Base-by-base conservation (phyloP, 2,888 invertebrate species). In the Hypolimnas misippus region DNA sequence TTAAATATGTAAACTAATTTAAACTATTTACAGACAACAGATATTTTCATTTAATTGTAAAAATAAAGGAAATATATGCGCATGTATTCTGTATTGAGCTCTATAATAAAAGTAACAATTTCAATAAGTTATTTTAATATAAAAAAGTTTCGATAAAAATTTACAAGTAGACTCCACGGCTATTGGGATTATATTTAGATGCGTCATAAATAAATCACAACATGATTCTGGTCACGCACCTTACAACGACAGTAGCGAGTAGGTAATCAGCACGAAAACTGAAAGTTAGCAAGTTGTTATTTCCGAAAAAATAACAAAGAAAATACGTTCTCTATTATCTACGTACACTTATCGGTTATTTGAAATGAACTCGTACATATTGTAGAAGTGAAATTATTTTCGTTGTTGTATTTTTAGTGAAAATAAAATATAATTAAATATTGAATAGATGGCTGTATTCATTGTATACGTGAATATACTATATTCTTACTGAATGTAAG, bases 171-270 rank as follows among this genome's bases (percentile, higher is more conserved):
- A 2, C n/a, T 38, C 12, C 3, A 19, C 12, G 12, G n/a, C n/a
- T 21, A 3, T 25, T 19, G n/a, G 3, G 2, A 49, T 25, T 49
- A 49, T 14, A 8, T 14, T 42, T 42, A 58, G 8, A 31, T 44
- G 46, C 46, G 16, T 35, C 38, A 29, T 46, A 54, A 46, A 60
- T 46, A 54, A 60, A 60, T 54, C 25, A 38, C 35, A 38, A 42
- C 53, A 53, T 49, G 17, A 60, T 60, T 60, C 59, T 46, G 59
- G 54, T 54, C 59, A 54, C 53, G 59, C 54, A 53, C 17, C 25
- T 53, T 8, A 35, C 35, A 53, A 35, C 42, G 21, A 49, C 29
- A 60, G 21, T 12, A 21, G 44, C 12, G 52, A 59, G 54, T 38
- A 19, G 46, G 53, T 35, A 60, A 60, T 60, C 59, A 46, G 52